Evolutionary conservation across 2,797 vertebrate species (phyloP), one percentile per base, ranked within the genome.

Genomic region (Botia kubotai): DNA sequence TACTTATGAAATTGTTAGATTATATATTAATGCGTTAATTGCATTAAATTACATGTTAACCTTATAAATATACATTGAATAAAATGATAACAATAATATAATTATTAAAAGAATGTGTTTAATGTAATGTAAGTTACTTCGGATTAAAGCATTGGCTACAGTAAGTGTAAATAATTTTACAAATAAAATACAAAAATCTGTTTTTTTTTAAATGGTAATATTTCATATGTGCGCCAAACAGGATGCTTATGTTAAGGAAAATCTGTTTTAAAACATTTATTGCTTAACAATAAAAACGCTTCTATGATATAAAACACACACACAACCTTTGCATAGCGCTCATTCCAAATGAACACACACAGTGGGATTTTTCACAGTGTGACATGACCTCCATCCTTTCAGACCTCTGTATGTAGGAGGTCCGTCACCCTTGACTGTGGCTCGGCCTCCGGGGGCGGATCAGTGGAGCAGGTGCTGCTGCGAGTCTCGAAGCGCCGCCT

Each of bases 401-500:
- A 29, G 63, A 39, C 63, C 63, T 39, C 33, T n/a, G 63, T 66
- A 29, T 39, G 77, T 17, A 71, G 77, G 77, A 79, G 77, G 77
- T 79, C 77, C 68, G 48, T 79, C 77, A 79, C 77, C 77, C 69
- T 36, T 79, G 77, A 65, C 77, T 53, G 67, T 72, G 57, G 82
- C 81, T 76, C 85, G 74, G 82, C 79, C 71, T 65, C 67, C 50
- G 77, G 63, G 60, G 80, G 80, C 80, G 83, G 78, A 66, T 85
- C 77, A 74, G 19, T 1, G 26, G 75, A 82, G 84, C 84, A 85
- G 84, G 81, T 85, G 84, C 57, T 79, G 68, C 23, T 68, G 68
- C 77, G 72, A 53, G 66, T 46, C 16, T 62, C 23, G 21, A 84
- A 67, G 76, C 77, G 73, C 57, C 85, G 77, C 85, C 85, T 67